Conservation (phyloP, 2,113 vertebrate species). For the Bos javanicus region DNA sequence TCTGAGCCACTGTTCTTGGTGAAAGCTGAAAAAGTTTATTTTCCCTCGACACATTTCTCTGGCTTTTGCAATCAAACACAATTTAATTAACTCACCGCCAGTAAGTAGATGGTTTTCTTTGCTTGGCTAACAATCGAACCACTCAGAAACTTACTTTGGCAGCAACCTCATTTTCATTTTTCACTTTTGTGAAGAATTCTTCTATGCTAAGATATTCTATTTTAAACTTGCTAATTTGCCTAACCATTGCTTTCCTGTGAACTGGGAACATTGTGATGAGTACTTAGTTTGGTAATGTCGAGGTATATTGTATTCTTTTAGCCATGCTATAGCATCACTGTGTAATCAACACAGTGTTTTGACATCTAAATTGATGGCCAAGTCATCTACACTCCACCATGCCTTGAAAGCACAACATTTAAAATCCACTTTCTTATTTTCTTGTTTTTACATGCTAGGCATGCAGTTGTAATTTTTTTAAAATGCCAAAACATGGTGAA, state of each 20-base stretch:
- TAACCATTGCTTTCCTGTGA: conserved; percentile 9
- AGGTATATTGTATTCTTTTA: background rate
- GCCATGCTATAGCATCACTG: background rate
- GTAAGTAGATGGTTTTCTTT: background rate
- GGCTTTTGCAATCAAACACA: background rate
- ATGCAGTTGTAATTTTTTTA: background rate
- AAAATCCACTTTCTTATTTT: background rate
- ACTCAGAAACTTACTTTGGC: conserved; percentile 10
- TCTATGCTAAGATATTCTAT: background rate
- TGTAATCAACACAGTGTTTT: background rate
- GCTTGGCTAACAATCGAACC: conserved; percentile 2
- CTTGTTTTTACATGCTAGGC: background rate
- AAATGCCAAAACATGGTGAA: background rate
- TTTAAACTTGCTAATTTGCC: conserved; percentile 4
- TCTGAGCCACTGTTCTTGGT: background rate
- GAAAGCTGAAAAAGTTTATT: background rate
- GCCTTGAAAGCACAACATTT: background rate
- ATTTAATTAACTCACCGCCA: conserved; percentile 28
- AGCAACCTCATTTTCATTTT: background rate
- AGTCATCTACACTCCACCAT: background rate
- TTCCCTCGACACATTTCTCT: background rate
- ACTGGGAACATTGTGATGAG: background rate
- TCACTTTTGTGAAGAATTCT: background rate
- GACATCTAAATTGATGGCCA: background rate
- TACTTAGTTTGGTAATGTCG: background rate